Percentiles rank a stretch among this genome's conserved stretches.
Evolutionary conservation across 2,113 vertebrate genomes (phyloP).

Genomic region (Oreochromis tanganicae): DNA sequence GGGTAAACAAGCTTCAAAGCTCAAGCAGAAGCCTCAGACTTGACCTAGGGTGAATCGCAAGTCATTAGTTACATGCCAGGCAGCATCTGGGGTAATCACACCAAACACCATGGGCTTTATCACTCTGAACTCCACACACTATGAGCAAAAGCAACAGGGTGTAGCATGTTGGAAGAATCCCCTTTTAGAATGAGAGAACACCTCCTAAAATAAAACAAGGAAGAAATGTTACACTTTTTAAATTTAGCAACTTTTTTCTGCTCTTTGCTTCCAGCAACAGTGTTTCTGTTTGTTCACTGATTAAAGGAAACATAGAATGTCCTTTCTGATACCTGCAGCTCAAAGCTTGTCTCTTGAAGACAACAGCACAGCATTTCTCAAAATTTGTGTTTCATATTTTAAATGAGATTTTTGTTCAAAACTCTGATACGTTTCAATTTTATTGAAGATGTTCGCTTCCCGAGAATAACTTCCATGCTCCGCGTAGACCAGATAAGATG

Average conservation of each 20-base stretch:
- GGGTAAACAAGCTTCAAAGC: constrained; percentile 68
- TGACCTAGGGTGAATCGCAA: constrained; percentile 56
- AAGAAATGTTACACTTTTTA: background rate
- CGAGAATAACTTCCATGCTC: background rate
- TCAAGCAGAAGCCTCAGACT: constrained; percentile 51
- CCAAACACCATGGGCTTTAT: constrained; percentile 11
- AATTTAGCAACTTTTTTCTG: background rate
- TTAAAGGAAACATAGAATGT: background rate
- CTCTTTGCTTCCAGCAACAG: background rate
- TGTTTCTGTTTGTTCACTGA: background rate
- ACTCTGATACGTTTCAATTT: background rate
- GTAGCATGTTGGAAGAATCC: background rate
- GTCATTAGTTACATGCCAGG: constrained; percentile 57
- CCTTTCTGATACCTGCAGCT: background rate
- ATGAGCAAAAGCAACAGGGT: background rate
- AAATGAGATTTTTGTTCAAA: background rate
- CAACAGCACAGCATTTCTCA: background rate
- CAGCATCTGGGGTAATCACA: constrained; percentile 51
- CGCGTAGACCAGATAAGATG: constrained; percentile 10
- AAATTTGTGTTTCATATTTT: background rate
- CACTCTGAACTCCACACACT: background rate
- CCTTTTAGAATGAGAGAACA: background rate
- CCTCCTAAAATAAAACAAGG: background rate
- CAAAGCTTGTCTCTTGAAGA: background rate
- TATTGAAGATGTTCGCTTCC: background rate